A percentile compares a stretch with the other conserved stretches of the same genome.
These are phyloP conservation scores for Sorex maritimensis DNA, from an alignment of 2,797 vertebrate species.

Conservation along the genomic window DNA sequence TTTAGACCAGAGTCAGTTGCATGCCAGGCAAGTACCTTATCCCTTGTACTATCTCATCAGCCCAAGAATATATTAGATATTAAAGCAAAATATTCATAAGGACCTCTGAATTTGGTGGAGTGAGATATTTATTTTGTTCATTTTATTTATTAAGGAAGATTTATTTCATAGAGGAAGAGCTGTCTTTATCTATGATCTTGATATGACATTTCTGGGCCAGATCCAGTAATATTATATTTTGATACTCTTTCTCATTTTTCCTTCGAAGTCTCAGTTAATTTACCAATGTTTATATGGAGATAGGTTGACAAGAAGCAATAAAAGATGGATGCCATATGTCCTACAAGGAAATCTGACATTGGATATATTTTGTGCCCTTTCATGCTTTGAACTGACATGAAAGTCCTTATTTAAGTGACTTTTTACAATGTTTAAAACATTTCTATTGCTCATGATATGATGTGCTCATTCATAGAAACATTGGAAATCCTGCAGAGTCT, in stretches of 20 bases:
- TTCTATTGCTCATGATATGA: slow-evolving; percentile 46
- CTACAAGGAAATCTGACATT: background rate
- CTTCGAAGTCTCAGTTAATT: slow-evolving; percentile 36
- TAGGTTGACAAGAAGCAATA: background rate
- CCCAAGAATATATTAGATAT: background rate
- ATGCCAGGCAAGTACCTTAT: too few relatives aligned
- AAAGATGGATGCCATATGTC: background rate
- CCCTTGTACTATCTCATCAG: too few relatives aligned
- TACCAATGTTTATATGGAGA: background rate
- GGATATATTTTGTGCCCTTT: background rate
- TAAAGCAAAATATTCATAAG: slow-evolving; percentile 42
- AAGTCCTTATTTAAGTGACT: background rate
- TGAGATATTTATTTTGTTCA: background rate
- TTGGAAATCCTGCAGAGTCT: slow-evolving; percentile 17
- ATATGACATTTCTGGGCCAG: background rate
- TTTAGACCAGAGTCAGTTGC: too few relatives aligned
- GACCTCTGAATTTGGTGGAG: background rate
- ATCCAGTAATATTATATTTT: slow-evolving; percentile 4
- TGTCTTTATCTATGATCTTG: background rate
- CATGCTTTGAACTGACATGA: background rate
- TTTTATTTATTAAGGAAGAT: background rate
- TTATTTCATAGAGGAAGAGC: slow-evolving; percentile 28
- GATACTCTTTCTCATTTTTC: background rate
- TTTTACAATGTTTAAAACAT: slow-evolving; percentile 53
- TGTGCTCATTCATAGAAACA: slow-evolving; percentile 58